phyloP scores from a whole-genome alignment of 1,140 invertebrate species.

The Drosophila virilis region DNA sequence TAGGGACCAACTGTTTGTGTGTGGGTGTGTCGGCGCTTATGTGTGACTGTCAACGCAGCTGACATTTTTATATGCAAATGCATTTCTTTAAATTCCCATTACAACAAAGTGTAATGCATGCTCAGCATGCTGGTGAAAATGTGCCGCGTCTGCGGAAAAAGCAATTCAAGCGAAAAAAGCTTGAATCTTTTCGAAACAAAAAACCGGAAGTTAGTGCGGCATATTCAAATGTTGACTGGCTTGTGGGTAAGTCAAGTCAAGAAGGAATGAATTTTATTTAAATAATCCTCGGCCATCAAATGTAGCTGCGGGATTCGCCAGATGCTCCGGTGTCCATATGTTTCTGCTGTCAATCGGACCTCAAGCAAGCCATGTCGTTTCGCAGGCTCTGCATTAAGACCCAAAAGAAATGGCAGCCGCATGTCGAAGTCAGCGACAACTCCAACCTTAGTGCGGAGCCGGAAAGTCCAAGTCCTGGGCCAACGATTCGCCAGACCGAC shows the following conservation, averaged over 20 bases:
- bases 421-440: background rate
- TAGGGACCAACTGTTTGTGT: background rate
- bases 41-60: conserved; percentile 40
- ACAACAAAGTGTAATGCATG: conserved; percentile 8
- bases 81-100: conserved; percentile 25
- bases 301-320: conserved; percentile 28
- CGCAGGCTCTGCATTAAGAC: conserved; percentile 56
- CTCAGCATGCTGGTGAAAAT: conserved; percentile 45
- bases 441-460: conserved; percentile 26
- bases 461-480: conserved; percentile 4
- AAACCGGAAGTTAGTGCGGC: conserved; percentile 44
- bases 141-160: conserved; percentile 56
- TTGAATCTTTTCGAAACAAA: conserved; percentile 47
- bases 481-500: background rate
- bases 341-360: conserved; percentile 55
- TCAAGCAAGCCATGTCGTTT: conserved; percentile 49
- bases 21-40: conserved; percentile 10
- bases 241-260: conserved; percentile 28
- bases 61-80: conserved; percentile 17
- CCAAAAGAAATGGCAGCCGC: conserved; percentile 42
- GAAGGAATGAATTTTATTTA: background rate
- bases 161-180: conserved; percentile 34
- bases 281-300: background rate
- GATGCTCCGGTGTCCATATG: conserved; percentile 53
- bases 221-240: conserved; percentile 54